Base-by-base conservation (phyloP, 2,113 vertebrate genomes). In the Opisthocomus hoazin region DNA sequence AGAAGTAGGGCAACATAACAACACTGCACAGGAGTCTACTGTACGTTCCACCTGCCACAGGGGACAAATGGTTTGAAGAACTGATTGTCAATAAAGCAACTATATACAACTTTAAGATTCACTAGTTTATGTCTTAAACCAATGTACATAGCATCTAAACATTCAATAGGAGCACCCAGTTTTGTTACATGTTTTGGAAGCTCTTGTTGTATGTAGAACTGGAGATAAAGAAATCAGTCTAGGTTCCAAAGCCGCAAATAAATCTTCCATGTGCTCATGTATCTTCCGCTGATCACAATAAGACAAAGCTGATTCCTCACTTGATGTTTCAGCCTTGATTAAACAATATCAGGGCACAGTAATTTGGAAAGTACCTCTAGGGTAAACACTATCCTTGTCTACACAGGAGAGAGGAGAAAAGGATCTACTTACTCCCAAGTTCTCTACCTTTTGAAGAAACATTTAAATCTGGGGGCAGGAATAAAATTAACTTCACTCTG, bases 161-260 rank as follows among this genome's bases (percentile, higher is more conserved):
- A 77, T 45, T 32, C 14, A n/a, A 2, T 30, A 74, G 29, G 8
- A 87, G 4, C 41, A 37, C 18, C 2, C 11, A 22, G 8, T 63
- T 93, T 74, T 32, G 4, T 36, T 87, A 36, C 32, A 37, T 23
- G 13, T 63, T 84, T 89, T 43, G 41, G n/a, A 64, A 63, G 14
- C 2, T 13, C 22, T 75, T 2, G 0, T 81, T 66, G 5, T 45
- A 2, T 3, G 2, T 57, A 15, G 4, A 77, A 71, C 11, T 78
- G 46, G n/a, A 87, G 19, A n/a, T 54, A 54, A 76, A 71, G 26
- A 84, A 7, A 15, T 66, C 51, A 29, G 12, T 66, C 30, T 37
- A 61, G n/a, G n/a, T 78, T 84, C 51, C 39, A 81, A 84, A 97
- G 8, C 6, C 29, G 58, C 24, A 50, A 41, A 74, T 74, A 5